Conservation (phyloP, 2,888 invertebrate genomes). For the Temnothorax unifasciatus region DNA sequence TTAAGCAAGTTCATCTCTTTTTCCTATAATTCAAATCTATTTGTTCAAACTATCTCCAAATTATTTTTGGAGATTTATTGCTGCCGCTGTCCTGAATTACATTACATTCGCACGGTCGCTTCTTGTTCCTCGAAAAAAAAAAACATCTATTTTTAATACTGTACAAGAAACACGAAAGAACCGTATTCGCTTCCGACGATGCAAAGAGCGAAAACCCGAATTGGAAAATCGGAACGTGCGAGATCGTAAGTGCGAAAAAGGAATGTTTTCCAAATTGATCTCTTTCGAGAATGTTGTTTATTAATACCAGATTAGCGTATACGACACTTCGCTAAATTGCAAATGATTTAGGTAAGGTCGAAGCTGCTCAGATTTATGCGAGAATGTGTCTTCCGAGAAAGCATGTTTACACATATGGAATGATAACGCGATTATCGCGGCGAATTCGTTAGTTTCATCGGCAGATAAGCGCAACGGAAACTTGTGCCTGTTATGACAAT, state of each 20-base stretch:
- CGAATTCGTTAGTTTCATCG: conserved; percentile 19
- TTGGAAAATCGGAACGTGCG: not conserved
- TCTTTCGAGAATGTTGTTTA: not conserved
- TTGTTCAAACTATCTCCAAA: not conserved
- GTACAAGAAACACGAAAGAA: conserved; percentile 26
- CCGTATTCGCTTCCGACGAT: not conserved
- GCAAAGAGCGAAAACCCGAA: conserved; percentile 17
- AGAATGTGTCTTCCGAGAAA: not conserved
- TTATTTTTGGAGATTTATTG: conserved; percentile 8
- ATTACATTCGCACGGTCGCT: conserved; percentile 5
- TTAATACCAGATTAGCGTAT: not conserved
- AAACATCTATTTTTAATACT: conserved; percentile 26
- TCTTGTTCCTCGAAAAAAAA: conserved; percentile 13
- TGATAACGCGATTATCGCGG: conserved; percentile 7
- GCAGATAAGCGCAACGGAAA: conserved; percentile 14
- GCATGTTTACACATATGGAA: not conserved
- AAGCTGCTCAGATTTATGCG: conserved; percentile 21
- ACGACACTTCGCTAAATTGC: conserved; percentile 8
- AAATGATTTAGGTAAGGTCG: not conserved
- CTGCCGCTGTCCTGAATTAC: conserved; percentile 13
- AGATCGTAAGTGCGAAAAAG: conserved; percentile 1
- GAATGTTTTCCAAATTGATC: conserved; percentile 2
- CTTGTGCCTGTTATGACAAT: conserved; percentile 48
- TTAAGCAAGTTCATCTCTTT: not conserved
- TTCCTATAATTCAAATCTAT: not conserved